Evolutionary conservation across 2,113 vertebrate species (phyloP), one percentile per base, ranked within the genome.

Genomic region (Callipepla californica): DNA sequence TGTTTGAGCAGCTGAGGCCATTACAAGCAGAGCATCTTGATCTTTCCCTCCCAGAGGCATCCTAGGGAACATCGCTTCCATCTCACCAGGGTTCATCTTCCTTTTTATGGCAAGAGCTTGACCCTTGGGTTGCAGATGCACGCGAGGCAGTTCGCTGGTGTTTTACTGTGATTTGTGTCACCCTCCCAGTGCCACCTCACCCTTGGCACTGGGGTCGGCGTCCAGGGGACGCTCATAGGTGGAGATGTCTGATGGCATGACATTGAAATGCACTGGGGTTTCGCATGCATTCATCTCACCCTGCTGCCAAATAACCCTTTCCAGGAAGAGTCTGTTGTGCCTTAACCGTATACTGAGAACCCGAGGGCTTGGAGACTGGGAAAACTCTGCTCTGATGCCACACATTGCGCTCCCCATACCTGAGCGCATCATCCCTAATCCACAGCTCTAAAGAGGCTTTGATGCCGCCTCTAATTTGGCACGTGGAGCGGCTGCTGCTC

Each of bases 21-120:
- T 96, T 95, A 95, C 1, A 38, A 94, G 72, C 89, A 83, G 80
- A 3, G 8, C 65, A 80, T 91, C 94, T 86, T 95, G 91, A 92
- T 92, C 96, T 93, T 89, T 85, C 83, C 94, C 95, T 94, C 80
- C 92, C 89, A 91, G 78, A 87, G 86, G 80, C 95, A 96, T 94
- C 81, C 91, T 87, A 80, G 82, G 93, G 92, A 92, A 78, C 89
- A 78, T 57, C 0, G n/a, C 76, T 96, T 69, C 84, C 91, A 80
- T 89, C 89, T 93, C 47, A 7, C 81, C 2, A 2, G 89, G 70
- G 87, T 90, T 95, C 95, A 92, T 91, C 93, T 93, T 72, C 85
- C 83, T 79, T 93, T 96, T 73, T 85, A 91, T 66, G 80, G 91
- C 90, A 94, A 95, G 95, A 95, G 91, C 91, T 78, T 0, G 89